Percentiles rank a stretch among this genome's conserved stretches.
Conservation (phyloP, 1,140 invertebrate species). For the Drosophila subobscura region DNA sequence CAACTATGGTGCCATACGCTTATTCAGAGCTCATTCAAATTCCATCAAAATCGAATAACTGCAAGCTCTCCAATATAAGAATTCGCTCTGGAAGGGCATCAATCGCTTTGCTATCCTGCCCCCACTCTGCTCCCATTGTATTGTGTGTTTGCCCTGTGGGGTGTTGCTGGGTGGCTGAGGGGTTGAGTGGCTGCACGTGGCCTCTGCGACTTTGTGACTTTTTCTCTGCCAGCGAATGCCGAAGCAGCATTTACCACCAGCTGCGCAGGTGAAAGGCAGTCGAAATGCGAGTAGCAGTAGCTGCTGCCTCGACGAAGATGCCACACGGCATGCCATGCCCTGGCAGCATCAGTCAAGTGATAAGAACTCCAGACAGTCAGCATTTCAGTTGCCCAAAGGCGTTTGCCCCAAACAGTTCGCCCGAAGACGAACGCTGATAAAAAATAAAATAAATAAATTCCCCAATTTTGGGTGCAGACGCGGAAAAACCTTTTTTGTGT, state of each 20-base stretch:
- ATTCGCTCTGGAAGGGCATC: no score
- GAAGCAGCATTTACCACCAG: conserved; percentile 69
- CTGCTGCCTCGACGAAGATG: conserved; percentile 11
- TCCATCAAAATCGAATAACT: no score
- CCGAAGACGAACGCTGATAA: conserved; percentile 1
- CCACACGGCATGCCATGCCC: not conserved
- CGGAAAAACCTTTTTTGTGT: not conserved
- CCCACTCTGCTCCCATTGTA: not conserved
- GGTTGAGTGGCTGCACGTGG: conserved; percentile 78
- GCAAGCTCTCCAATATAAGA: no score
- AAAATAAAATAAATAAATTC: conserved; percentile 1
- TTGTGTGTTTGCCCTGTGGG: not conserved
- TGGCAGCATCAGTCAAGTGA: conserved; percentile 32
- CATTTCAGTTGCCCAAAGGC: conserved; percentile 61
- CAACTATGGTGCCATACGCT: no score
- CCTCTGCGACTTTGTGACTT: conserved; percentile 51
- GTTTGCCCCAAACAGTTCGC: conserved; percentile 48
- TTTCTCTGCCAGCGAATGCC: conserved; percentile 26
- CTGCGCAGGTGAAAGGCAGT: conserved; percentile 74
- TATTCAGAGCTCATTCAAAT: no score
- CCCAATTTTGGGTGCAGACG: no score
- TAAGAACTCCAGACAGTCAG: conserved; percentile 24
- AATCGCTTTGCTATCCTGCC: not conserved
- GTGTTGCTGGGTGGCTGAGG: conserved; percentile 13
- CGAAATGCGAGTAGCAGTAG: conserved; percentile 10